phyloP scores from a whole-genome alignment of 2,888 invertebrate genomes.

The Oligia strigilis region DNA sequence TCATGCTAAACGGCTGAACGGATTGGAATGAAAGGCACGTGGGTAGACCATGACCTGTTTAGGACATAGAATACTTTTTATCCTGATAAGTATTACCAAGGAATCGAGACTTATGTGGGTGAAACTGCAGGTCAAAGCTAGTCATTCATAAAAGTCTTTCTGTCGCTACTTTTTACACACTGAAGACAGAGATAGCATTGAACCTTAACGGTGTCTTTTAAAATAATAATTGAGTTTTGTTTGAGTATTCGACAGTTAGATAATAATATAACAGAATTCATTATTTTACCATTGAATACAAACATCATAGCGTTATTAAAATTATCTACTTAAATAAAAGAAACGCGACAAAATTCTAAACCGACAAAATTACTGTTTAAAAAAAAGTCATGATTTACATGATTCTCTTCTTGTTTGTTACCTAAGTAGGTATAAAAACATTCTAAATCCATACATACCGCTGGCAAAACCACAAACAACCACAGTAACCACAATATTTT shows the following conservation, averaged over 20 bases:
- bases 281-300: no score
- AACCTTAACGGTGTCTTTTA: not conserved
- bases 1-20: not conserved
- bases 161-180: not conserved
- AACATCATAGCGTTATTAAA: not conserved
- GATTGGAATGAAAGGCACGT: not conserved
- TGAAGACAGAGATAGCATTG: not conserved
- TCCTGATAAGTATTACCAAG: no score
- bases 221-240: not conserved
- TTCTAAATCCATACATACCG: slow-evolving; percentile 70
- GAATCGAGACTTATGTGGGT: no score
- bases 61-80: not conserved
- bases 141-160: not conserved
- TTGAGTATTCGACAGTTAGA: not conserved
- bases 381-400: not conserved
- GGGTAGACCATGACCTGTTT: not conserved
- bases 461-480: slow-evolving; percentile 69
- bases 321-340: not conserved
- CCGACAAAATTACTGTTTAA: not conserved
- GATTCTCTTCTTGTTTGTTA: not conserved
- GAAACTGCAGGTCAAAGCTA: no score
- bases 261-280: no score
- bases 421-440: not conserved
- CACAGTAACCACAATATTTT: slow-evolving; percentile 74
- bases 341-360: not conserved